Conservation (phyloP, 2,888 invertebrate species). For the Synergus itoensis region DNA sequence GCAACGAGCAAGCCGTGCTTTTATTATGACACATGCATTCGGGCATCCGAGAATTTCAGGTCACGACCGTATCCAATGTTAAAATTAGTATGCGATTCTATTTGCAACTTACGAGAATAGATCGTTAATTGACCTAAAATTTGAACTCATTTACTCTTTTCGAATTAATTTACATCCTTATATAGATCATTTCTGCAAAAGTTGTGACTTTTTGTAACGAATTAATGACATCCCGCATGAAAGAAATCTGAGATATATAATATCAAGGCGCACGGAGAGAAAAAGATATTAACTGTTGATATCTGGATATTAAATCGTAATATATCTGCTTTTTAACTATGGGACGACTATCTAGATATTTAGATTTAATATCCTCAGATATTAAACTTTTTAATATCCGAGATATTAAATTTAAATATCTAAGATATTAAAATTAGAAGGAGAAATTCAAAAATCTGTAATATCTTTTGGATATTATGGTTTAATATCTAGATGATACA, state of each 20-base stretch:
- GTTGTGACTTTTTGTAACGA: background rate
- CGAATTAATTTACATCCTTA: background rate
- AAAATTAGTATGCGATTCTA: background rate
- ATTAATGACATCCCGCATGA: background rate
- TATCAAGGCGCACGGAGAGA: too few species aligned
- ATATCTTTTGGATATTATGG: too few species aligned
- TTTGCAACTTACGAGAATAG: background rate
- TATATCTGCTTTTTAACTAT: too few species aligned
- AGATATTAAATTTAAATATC: too few species aligned
- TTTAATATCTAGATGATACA: too few species aligned
- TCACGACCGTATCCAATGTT: slow-evolving; percentile 1
- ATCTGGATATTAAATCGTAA: too few species aligned
- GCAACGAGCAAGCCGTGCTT: background rate
- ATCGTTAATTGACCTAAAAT: background rate
- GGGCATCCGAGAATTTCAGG: background rate
- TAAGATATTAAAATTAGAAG: too few species aligned
- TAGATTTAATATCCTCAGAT: too few species aligned
- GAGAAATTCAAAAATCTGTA: too few species aligned
- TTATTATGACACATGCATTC: background rate
- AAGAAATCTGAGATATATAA: background rate
- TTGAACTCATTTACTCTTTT: background rate
- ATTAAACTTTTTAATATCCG: too few species aligned
- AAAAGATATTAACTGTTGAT: too few species aligned
- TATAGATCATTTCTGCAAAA: background rate
- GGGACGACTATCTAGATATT: too few species aligned